phyloP scores from a whole-genome alignment of 2,888 invertebrate species.

The Omphaloscelis lunosa region DNA sequence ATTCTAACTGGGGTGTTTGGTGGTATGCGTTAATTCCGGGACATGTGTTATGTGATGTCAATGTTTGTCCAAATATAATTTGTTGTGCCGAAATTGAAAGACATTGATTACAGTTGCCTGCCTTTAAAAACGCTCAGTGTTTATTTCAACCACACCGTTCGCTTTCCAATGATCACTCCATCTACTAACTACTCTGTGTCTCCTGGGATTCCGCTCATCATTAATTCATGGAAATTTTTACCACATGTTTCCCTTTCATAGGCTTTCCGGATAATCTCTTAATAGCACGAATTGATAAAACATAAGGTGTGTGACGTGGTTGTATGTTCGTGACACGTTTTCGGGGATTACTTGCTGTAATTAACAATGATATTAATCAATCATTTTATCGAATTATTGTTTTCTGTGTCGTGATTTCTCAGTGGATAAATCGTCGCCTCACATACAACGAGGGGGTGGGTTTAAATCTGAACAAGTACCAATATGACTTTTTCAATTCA shows the following conservation, averaged over 20 bases:
- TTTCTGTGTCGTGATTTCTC: background rate
- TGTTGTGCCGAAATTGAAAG: background rate
- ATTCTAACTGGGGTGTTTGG: too few relatives aligned
- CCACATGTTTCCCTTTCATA: conserved; percentile 5
- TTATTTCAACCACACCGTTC: background rate
- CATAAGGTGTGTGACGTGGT: conserved; percentile 17
- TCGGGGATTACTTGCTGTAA: background rate
- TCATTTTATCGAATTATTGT: background rate
- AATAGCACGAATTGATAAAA: conserved; percentile 38
- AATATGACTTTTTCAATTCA: too few relatives aligned
- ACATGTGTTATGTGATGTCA: background rate
- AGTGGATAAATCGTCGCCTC: too few relatives aligned
- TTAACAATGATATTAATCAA: conserved; percentile 13
- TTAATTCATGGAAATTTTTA: conserved; percentile 49
- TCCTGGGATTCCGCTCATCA: conserved; percentile 34
- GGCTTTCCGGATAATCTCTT: conserved; percentile 38
- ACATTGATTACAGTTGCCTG: background rate
- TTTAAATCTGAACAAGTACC: too few relatives aligned
- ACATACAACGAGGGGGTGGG: too few relatives aligned
- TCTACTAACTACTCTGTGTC: conserved; percentile 5
- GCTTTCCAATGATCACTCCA: background rate
- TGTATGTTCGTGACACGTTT: background rate
- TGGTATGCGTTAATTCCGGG: too few relatives aligned
- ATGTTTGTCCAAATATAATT: background rate
- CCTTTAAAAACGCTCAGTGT: background rate